Evolutionary conservation across 2,888 invertebrate genomes (phyloP), one percentile per base, ranked within the genome.

Genomic region (Dicyrtoma fusca): DNA sequence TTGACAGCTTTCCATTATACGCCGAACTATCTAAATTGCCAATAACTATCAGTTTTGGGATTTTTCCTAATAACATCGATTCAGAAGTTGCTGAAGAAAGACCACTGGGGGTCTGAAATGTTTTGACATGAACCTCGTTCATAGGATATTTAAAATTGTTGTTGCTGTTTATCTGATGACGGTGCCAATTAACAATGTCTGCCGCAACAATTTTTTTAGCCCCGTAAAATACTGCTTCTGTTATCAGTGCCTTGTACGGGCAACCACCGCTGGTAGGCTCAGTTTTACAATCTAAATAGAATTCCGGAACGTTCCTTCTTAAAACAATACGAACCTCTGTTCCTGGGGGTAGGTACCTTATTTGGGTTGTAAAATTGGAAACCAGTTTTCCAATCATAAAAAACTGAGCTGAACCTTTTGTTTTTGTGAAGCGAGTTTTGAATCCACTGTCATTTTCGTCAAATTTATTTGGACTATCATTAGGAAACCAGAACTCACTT

Each of bases 401-500:
- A 26, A 51, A 65, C 34, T 8, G 10, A 6, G 23, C 4, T 57
- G 57, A 57, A 3, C 8, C 4, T n/a, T 23, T 21, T 5, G 25
- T 57, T n/a, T 13, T 57, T 23, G 21, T 26, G 13, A 8, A 25
- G 10, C 57, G 23, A 5, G 23, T 23, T 4, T 57, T 57, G n/a
- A 57, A 57, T 8, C 57, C 57, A 6, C 1, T 10, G 23, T 57
- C 57, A 13, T 21, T 11, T 3, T 1, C 21, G 4, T 17, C 13
- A 47, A 23, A 63, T 14, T 23, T n/a, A 21, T 45, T 47, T 4
- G 19, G 45, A 11, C 4, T 25, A 13, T 8, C 21, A 19, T 63
- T 63, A 10, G 63, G 63, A 47, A 23, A 63, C 19, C 23, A 47
- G n/a, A 63, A 47, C 13, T 21, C 23, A 14, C 47, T 23, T 23